Evolutionary conservation across 2,888 invertebrate genomes (phyloP).

Genomic region (Crepidodera aurea): DNA sequence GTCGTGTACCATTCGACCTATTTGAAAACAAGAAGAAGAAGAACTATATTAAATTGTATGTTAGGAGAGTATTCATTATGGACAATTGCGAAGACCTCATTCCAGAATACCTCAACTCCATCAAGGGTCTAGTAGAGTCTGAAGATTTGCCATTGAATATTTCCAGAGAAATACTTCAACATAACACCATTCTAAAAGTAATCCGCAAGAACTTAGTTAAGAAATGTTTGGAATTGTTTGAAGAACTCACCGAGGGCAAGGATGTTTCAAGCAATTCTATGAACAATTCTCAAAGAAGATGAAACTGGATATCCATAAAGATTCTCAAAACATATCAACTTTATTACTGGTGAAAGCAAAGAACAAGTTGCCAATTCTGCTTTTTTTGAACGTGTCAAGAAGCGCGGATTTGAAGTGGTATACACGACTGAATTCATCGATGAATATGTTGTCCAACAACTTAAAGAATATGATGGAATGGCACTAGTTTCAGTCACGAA

Average conservation of each 20-base stretch:
- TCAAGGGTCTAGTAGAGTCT: slow-evolving; percentile 98
- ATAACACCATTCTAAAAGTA: slow-evolving; percentile 98
- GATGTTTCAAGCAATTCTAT: slow-evolving; percentile 98
- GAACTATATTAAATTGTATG: slow-evolving; percentile 98
- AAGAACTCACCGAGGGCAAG: slow-evolving; percentile 95
- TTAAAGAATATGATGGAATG: slow-evolving; percentile 98
- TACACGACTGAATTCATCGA: slow-evolving; percentile 99
- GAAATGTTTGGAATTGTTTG: slow-evolving; percentile 97
- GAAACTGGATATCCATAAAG: slow-evolving; percentile 98
- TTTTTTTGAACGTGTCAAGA: slow-evolving; percentile 97
- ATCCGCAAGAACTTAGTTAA: slow-evolving; percentile 99
- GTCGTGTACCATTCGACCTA: slow-evolving; percentile 95
- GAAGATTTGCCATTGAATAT: slow-evolving; percentile 99
- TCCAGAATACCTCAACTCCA: slow-evolving; percentile 96
- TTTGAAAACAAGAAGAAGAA: slow-evolving; percentile 98
- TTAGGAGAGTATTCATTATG: slow-evolving; percentile 98
- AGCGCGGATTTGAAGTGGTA: slow-evolving; percentile 95
- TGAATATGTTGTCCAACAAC: slow-evolving; percentile 98
- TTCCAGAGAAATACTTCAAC: slow-evolving; percentile 99
- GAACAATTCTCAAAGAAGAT: slow-evolving; percentile 98
- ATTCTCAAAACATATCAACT: slow-evolving; percentile 95
- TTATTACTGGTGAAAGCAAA: slow-evolving; percentile 94
- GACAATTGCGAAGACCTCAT: slow-evolving; percentile 99
- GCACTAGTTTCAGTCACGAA: slow-evolving; percentile 96
- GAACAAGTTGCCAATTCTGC: slow-evolving; percentile 96